Percentiles rank a stretch among this genome's conserved stretches.
Evolutionary conservation across 2,113 vertebrate genomes (phyloP).

Genomic region (Colossoma macropomum): DNA sequence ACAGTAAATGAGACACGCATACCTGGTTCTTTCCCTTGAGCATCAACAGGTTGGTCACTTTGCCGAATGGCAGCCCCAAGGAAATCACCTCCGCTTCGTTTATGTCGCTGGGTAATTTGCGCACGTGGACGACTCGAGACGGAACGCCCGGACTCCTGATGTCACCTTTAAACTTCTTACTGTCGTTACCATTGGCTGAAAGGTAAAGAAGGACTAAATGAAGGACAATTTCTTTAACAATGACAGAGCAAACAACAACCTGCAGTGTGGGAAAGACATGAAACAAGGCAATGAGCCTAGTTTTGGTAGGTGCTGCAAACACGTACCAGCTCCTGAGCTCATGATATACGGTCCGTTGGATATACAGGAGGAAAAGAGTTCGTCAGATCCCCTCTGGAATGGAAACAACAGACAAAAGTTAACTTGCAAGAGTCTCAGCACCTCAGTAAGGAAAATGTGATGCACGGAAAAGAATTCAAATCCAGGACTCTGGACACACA

Average conservation of each 20-base stretch:
- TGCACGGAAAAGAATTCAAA: neutral
- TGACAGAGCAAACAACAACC: no score
- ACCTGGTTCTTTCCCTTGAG: conserved; percentile 98
- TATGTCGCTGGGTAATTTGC: conserved; percentile 92
- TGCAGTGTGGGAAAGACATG: conserved; percentile 15
- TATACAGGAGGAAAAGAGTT: conserved; percentile 97
- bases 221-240: no score
- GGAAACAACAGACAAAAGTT: conserved; percentile 39
- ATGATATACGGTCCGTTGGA: conserved; percentile 99
- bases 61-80: conserved; percentile 94
- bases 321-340: conserved; percentile 85
- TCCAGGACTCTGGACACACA: no score
- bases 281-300: conserved; percentile 64
- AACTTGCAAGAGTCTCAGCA: neutral
- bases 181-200: conserved; percentile 97
- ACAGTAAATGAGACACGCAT: conserved; percentile 6
- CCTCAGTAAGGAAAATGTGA: neutral
- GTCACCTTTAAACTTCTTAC: conserved; percentile 98
- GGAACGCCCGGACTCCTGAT: conserved; percentile 87
- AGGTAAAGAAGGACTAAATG: conserved; percentile 62
- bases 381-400: conserved; percentile 96
- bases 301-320: neutral
- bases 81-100: conserved; percentile 96
- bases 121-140: conserved; percentile 93
- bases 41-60: conserved; percentile 98